Base-by-base conservation (phyloP, 2,113 vertebrate species). In the Trichomycterus rosablanca region DNA sequence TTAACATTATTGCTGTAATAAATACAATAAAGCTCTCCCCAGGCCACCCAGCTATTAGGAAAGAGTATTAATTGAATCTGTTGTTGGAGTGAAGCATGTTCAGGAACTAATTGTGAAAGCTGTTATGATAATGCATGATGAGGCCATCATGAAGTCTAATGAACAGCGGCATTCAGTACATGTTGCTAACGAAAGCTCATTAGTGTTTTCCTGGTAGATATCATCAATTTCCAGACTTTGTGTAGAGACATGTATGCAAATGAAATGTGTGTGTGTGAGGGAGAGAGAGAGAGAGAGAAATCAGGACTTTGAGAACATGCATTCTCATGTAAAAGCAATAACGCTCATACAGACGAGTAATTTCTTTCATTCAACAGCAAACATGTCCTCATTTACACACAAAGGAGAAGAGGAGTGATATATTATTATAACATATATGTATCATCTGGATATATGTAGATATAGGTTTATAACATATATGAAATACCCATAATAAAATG, bases 11-110 rank as follows among this genome's bases (percentile, higher is more conserved):
- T 39, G 44, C 8, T 52, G 59, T 61, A 23, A 52, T 75, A 73
- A 76, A 77, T 57, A 72, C 49, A 66, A 65, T 51, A n/a, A 63
- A 78, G 66, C 67, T 68, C 45, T 62, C 51, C 44, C 39, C 60
- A 54, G 28, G 50, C 40, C 8, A 28, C 26, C 37, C 53, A 22
- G 5, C 51, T 39, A 67, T 71, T 68, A 70, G 76, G 65, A 77
- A 49, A 59, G 46, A 12, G 63, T 76, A 63, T 78, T 74, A 72
- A 74, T 73, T 73, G 70, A 70, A 53, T 18, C 7, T 14, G 46
- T 54, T 51, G 23, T 44, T 61, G 54, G 50, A 59, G 42, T 54
- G 37, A 56, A 67, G 52, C 57, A 46, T 28, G 56, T 75, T 44
- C 49, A 54, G 34, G 53, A 40, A 55, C 34, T 67, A 60, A 68